These are phyloP conservation scores for Bujurquina vittata DNA, from an alignment of 2,113 vertebrate species.

Conservation along the genomic window DNA sequence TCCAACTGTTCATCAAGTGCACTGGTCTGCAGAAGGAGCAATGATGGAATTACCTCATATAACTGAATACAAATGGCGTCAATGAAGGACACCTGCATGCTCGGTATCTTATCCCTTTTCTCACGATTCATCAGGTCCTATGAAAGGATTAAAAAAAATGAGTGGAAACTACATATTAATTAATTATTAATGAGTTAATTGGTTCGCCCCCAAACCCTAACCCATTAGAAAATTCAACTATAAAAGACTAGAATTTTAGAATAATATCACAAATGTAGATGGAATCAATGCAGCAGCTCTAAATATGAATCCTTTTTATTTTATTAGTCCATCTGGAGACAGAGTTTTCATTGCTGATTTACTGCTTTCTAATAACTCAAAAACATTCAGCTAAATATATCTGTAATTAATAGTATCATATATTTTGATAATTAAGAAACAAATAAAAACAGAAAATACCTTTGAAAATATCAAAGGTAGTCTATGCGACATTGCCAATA, in stretches of 20 bases:
- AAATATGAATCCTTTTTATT: no score
- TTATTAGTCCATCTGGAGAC: no score
- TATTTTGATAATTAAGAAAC: no score
- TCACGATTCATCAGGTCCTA: constrained; percentile 99
- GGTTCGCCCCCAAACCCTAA: neutral
- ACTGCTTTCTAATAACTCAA: neutral
- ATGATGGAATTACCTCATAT: constrained; percentile 87
- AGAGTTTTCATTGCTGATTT: neutral
- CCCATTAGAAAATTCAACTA: neutral
- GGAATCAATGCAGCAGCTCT: neutral
- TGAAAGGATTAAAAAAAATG: neutral
- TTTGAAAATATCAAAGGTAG: no score
- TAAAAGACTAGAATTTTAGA: no score
- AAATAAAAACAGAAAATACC: no score
- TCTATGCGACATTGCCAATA: no score
- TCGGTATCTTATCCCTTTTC: constrained; percentile 97
- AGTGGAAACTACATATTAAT: neutral
- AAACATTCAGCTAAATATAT: no score
- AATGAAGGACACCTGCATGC: constrained; percentile 99
- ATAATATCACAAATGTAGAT: no score
- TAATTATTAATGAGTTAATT: neutral
- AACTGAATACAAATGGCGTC: constrained; percentile 95
- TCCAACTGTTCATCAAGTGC: neutral
- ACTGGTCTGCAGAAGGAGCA: neutral
- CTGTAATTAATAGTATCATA: no score